A percentile compares a stretch with the other conserved stretches of the same genome.
These are phyloP conservation scores for Entomyzon cyanotis DNA, from an alignment of 2,113 vertebrate species.

Conservation along the genomic window DNA sequence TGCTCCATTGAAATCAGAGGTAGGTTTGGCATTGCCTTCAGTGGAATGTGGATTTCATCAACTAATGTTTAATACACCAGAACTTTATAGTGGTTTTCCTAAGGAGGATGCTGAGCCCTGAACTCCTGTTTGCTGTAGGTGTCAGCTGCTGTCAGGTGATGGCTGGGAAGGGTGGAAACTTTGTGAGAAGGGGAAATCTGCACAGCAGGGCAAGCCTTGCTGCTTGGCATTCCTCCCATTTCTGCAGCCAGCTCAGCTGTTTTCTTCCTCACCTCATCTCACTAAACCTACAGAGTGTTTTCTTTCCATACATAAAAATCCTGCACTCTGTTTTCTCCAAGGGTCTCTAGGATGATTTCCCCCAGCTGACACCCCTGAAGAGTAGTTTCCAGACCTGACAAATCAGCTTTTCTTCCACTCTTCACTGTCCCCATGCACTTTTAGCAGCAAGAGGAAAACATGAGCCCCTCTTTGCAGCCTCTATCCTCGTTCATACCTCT, in stretches of 20 bases:
- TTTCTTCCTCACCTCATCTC: background rate
- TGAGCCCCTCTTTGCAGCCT: background rate
- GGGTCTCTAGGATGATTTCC: background rate
- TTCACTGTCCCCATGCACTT: background rate
- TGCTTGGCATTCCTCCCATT: background rate
- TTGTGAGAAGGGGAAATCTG: background rate
- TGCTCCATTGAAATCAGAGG: background rate
- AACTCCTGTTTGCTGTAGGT: background rate
- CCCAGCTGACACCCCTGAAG: background rate
- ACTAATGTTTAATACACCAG: background rate
- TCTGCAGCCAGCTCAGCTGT: background rate
- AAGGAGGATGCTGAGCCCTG: background rate
- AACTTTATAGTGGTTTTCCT: background rate
- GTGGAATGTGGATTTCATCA: background rate
- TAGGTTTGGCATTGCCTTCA: background rate
- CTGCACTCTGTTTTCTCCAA: background rate
- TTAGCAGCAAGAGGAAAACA: background rate
- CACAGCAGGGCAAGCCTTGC: background rate
- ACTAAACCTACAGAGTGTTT: background rate
- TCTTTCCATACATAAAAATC: background rate
- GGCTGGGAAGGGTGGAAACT: background rate
- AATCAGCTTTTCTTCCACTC: background rate
- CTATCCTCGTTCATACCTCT: background rate
- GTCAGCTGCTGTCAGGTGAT: background rate
- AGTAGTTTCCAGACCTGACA: background rate